Evolutionary conservation across 30 jellyfish, hydroid and myxozoan genomes (phyloP).

Genomic region (Sanderia malayensis): DNA sequence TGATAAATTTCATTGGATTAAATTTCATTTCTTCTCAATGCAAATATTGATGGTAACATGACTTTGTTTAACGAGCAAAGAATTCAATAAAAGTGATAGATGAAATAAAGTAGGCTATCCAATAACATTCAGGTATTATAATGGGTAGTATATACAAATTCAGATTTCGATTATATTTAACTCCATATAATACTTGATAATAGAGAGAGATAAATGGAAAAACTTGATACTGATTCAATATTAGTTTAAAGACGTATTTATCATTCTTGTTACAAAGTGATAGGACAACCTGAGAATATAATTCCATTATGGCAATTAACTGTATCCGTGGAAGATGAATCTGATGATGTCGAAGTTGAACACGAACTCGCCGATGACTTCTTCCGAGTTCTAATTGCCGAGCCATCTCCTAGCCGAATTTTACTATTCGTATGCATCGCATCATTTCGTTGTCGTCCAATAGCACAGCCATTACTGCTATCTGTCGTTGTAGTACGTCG

Average conservation of each 20-base stretch:
- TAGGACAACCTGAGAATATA: slow-evolving; percentile 46
- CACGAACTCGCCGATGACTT: slow-evolving; percentile 19
- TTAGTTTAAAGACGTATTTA: no score
- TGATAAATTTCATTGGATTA: no score
- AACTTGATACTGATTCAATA: no score
- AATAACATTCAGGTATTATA: neutral
- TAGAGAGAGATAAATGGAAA: no score
- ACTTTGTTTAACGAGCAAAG: no score
- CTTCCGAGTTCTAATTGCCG: slow-evolving; percentile 52
- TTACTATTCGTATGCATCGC: slow-evolving; percentile 28
- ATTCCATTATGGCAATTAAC: slow-evolving; percentile 30
- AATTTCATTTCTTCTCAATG: no score
- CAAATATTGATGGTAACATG: no score
- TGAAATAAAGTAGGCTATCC: no score
- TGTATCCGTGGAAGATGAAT: slow-evolving; percentile 43
- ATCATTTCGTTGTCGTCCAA: slow-evolving; percentile 8
- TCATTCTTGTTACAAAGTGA: slow-evolving; percentile 20
- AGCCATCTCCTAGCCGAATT: slow-evolving; percentile 55
- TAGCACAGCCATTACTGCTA: slow-evolving; percentile 6
- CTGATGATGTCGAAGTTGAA: slow-evolving; percentile 54
- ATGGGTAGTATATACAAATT: neutral
- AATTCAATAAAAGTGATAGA: neutral
- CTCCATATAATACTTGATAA: neutral
- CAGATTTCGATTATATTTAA: neutral
- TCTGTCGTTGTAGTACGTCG: slow-evolving; percentile 3